A percentile compares a stretch with the other conserved stretches of the same genome.
Evolutionary conservation across 2,797 vertebrate species (phyloP).

Genomic region (Xenops minutus): DNA sequence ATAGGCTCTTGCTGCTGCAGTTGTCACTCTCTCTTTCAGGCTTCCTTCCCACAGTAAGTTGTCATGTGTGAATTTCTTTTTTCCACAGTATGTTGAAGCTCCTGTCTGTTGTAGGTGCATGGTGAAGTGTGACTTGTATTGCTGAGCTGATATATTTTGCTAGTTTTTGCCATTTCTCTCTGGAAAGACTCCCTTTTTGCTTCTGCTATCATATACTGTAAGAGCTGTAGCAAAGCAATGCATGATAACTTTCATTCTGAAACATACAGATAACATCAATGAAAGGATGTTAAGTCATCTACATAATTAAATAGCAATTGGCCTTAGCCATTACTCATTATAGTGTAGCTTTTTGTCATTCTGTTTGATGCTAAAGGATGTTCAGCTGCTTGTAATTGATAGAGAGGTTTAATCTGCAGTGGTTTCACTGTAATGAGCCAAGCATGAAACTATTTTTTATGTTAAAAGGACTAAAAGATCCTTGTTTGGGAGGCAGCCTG

Average conservation of each 20-base stretch:
- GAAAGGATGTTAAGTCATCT: slow-evolving; percentile 66
- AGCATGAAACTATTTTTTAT: slow-evolving; percentile 48
- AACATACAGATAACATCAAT: slow-evolving; percentile 56
- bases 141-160: not conserved
- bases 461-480: slow-evolving; percentile 9
- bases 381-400: slow-evolving; percentile 66
- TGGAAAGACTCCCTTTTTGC: slow-evolving; percentile 33
- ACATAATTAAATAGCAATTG: slow-evolving; percentile 71
- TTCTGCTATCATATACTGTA: not conserved
- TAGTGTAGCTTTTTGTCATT: slow-evolving; percentile 69
- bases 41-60: not conserved
- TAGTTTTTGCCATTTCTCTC: slow-evolving; percentile 22
- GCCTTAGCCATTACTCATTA: slow-evolving; percentile 64
- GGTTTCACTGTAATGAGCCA: slow-evolving; percentile 51
- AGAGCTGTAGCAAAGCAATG: slow-evolving; percentile 31
- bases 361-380: slow-evolving; percentile 69
- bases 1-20: not conserved
- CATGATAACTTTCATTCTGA: slow-evolving; percentile 47
- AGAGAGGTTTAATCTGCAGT: slow-evolving; percentile 62
- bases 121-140: not conserved
- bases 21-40: not conserved
- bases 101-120: not conserved
- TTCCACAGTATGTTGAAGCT: not conserved
- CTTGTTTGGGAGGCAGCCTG: not conserved
- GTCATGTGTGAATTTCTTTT: not conserved